Conservation (phyloP, 2,888 invertebrate species). For the Seira ritae region DNA sequence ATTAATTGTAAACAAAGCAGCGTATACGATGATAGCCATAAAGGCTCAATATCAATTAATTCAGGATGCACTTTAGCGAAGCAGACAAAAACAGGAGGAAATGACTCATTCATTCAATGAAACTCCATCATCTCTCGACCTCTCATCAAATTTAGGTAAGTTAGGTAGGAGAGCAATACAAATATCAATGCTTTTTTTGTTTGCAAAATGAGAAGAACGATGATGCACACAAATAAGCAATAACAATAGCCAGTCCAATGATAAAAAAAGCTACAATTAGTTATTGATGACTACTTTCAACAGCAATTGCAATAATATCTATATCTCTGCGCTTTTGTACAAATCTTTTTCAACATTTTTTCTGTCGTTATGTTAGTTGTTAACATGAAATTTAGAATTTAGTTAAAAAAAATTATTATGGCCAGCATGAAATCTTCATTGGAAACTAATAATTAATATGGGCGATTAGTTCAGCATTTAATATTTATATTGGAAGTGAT, state of each 20-base stretch:
- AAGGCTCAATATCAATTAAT: not conserved
- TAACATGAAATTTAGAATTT: not conserved
- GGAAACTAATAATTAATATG: constrained; percentile 23
- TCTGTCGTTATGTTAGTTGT: not conserved
- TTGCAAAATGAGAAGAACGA: not conserved
- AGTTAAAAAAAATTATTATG: not conserved
- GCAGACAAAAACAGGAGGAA: not conserved
- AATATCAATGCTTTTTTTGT: not conserved
- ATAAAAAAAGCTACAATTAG: not conserved
- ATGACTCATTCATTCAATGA: not conserved
- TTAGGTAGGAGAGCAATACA: too few relatives aligned
- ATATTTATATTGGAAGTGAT: not conserved
- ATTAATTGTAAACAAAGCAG: not conserved
- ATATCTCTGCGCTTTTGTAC: not conserved
- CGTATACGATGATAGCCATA: not conserved
- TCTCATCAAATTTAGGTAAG: too few relatives aligned
- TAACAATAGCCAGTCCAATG: not conserved
- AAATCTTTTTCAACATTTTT: not conserved
- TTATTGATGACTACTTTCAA: not conserved
- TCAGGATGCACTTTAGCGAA: not conserved
- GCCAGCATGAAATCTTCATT: not conserved
- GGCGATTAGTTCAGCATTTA: not conserved
- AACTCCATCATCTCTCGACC: not conserved
- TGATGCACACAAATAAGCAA: not conserved
- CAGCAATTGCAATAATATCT: too few relatives aligned